Percentiles rank a stretch among this genome's conserved stretches.
phyloP scores from a whole-genome alignment of 2,797 vertebrate species.

The Mionectes olivaceus region DNA sequence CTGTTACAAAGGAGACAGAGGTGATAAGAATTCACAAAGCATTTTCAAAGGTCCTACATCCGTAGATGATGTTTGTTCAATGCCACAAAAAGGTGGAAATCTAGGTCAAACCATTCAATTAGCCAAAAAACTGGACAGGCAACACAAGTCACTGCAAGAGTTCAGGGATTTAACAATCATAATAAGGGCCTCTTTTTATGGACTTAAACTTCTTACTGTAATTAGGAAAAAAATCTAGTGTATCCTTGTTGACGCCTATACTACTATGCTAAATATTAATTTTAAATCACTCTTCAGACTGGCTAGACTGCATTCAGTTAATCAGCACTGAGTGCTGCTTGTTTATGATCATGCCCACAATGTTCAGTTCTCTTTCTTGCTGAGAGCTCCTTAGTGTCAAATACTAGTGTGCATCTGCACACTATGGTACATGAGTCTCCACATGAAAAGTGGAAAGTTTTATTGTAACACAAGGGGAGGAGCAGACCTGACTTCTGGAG shows the following conservation, averaged over 20 bases:
- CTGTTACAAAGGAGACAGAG: not conserved
- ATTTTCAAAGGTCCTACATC: not conserved
- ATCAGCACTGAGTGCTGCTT: not conserved
- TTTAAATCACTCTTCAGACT: not conserved
- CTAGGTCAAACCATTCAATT: not conserved
- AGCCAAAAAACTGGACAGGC: not conserved
- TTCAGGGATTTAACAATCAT: not conserved
- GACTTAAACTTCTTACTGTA: not conserved
- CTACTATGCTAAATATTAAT: not conserved
- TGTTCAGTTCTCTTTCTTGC: not conserved
- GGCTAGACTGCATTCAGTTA: too few species aligned
- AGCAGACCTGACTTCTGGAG: not conserved
- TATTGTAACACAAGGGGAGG: not conserved
- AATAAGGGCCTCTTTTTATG: not conserved
- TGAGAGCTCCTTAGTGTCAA: not conserved
- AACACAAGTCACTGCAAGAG: not conserved
- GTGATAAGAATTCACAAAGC: not conserved
- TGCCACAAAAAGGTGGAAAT: not conserved
- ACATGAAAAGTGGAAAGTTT: not conserved
- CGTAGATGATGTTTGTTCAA: not conserved
- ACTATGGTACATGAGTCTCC: fast-evolving
- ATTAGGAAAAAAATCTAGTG: not conserved
- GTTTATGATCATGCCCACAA: not conserved
- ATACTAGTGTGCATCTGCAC: fast-evolving
- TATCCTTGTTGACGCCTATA: not conserved